Base-by-base conservation (phyloP, 2,888 invertebrate genomes). In the Xestobium rufovillosum region DNA sequence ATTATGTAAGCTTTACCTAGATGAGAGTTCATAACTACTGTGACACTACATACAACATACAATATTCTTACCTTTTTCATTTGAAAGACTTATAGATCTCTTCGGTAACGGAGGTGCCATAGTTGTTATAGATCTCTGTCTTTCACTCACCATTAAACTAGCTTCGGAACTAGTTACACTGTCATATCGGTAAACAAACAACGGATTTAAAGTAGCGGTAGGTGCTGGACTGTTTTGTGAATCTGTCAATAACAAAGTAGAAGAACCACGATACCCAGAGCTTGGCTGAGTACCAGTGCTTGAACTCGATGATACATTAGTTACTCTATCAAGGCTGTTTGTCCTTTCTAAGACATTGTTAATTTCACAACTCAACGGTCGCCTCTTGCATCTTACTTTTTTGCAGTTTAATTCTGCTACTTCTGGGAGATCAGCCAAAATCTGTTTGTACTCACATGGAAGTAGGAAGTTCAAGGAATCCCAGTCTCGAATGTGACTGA, bases 401-500 rank as follows among this genome's bases (percentile, higher is more conserved):
- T 71, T 69, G 27, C 73, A 72, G 13, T 72, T 65, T 51, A 70
- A 65, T 51, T 73, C 74, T 45, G 77, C 72, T 30, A 86, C 69
- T 67, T 88, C 86, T 4, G 88, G 88, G 53, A 88, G 76, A 61
- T 87, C 85, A 10, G 80, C 75, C 32, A 91, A 61, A 45, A 89
- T 73, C 56, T 82, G 80, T 45, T 78, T 76, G 60, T 85, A 89
- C 62, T 95, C 90, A 46, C 74, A 70, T 3, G 95, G 95, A 44
- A 95, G 66, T 31, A 95, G 71, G 48, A 92, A 83, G 52, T 86
- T 88, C 34, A 95, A 68, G 0, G 91, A 92, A 54, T 90, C 88
- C 94, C 94, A 95, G 63, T 95, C 95, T 59, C 81, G 78, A 4
- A 95, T 82, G 59, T 92, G 91, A 26, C 78, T 75, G 44, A 88